These are phyloP conservation scores for Calyptomena viridis DNA, from an alignment of 2,113 vertebrate species.

Conservation along the genomic window DNA sequence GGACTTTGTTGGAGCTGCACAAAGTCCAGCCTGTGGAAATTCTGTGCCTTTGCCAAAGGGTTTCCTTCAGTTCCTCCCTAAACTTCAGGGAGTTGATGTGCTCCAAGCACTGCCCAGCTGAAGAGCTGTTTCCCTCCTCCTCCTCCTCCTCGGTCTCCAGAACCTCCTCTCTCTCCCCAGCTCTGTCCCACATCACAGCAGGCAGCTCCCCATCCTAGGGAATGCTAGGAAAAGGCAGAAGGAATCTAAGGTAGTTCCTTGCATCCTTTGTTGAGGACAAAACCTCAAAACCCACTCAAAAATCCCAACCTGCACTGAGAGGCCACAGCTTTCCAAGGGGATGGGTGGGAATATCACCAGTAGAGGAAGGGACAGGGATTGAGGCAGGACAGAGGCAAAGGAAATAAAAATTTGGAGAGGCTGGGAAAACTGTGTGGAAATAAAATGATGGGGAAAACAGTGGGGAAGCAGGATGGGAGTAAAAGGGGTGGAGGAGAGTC, in stretches of 20 bases:
- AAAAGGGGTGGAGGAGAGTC: not conserved
- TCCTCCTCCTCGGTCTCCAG: not conserved
- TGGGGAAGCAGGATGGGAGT: not conserved
- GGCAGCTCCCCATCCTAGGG: not conserved
- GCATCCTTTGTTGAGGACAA: not conserved
- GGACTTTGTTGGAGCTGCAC: not conserved
- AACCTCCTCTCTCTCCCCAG: not conserved
- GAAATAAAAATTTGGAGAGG: not conserved
- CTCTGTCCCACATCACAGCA: rapidly evolving
- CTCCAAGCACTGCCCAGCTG: not conserved
- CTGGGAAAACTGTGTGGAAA: not conserved
- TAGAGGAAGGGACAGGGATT: not conserved
- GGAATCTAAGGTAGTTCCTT: not conserved
- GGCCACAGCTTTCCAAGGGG: not conserved
- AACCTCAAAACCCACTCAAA: not conserved
- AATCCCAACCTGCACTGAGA: not conserved
- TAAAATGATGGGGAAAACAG: rapidly evolving
- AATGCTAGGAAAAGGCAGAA: not conserved
- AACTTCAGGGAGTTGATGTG: conserved; percentile 18
- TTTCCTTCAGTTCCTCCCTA: not conserved
- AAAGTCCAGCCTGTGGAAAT: not conserved
- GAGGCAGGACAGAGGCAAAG: not conserved
- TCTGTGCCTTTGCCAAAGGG: not conserved
- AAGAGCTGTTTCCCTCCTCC: not conserved
- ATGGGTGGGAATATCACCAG: not conserved